Evolutionary conservation across 2,113 vertebrate genomes (phyloP).

Genomic region (Actenoides lindsayi): DNA sequence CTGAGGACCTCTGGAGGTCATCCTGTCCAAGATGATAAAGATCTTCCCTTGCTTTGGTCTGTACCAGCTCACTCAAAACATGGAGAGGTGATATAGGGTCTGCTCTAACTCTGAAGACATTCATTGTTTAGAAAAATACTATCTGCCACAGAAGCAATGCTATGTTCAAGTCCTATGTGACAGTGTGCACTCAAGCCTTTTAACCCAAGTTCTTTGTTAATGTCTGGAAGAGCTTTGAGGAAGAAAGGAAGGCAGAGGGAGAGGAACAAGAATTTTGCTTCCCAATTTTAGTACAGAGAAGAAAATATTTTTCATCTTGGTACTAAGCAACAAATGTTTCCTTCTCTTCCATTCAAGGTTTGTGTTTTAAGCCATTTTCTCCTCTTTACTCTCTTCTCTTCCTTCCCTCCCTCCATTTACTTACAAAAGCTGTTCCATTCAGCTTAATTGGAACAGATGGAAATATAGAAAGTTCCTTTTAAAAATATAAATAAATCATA

Average conservation of each 20-base stretch:
- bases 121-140: background rate
- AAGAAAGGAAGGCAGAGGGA: background rate
- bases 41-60: background rate
- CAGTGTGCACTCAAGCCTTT: background rate
- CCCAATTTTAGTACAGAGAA: background rate
- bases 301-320: background rate
- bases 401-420: constrained; percentile 53
- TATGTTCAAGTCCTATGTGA: background rate
- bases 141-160: background rate
- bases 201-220: background rate
- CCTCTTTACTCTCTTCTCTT: background rate
- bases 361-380: constrained; percentile 35
- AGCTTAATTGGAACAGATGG: constrained; percentile 79
- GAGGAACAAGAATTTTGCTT: background rate
- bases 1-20: background rate
- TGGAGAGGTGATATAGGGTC: background rate
- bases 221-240: background rate
- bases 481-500: constrained; percentile 76
- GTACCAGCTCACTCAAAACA: background rate
- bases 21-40: background rate
- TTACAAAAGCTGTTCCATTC: constrained; percentile 53
- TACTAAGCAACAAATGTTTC: constrained; percentile 55
- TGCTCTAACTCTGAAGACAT: background rate
- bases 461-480: constrained; percentile 75
- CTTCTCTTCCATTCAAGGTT: constrained; percentile 14